Evolutionary conservation across 2,113 vertebrate species (phyloP).

Genomic region (Malurus elegans): DNA sequence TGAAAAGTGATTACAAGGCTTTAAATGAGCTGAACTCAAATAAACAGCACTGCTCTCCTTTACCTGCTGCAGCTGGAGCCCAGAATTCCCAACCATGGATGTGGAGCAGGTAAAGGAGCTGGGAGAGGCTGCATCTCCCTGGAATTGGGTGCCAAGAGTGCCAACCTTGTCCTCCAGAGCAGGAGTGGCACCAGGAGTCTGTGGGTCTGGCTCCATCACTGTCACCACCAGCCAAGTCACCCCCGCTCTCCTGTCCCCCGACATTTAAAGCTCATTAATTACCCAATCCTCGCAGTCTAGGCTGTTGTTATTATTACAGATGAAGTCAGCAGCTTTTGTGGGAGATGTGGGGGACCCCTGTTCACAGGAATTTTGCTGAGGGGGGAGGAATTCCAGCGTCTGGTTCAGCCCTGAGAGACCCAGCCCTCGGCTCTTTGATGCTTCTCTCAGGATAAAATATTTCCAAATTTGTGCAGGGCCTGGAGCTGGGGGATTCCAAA

Average conservation of each 20-base stretch:
- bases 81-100: background rate
- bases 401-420: background rate
- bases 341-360: background rate
- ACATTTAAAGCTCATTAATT: background rate
- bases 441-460: background rate
- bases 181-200: background rate
- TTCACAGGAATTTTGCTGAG: background rate
- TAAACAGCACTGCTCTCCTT: background rate
- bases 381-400: background rate
- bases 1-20: background rate
- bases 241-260: background rate
- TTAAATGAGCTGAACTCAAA: background rate
- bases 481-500: background rate
- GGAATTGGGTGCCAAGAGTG: background rate
- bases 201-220: background rate
- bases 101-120: background rate
- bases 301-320: background rate
- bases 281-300: background rate
- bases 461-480: background rate
- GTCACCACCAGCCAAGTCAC: background rate
- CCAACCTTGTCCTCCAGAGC: background rate
- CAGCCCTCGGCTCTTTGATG: background rate
- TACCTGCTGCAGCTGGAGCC: background rate
- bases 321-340: slow-evolving; percentile 19
- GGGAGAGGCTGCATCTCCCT: background rate